Evolutionary conservation across 2,797 vertebrate genomes (phyloP), one percentile per base, ranked within the genome.

Genomic region (Ispidina lecontei): DNA sequence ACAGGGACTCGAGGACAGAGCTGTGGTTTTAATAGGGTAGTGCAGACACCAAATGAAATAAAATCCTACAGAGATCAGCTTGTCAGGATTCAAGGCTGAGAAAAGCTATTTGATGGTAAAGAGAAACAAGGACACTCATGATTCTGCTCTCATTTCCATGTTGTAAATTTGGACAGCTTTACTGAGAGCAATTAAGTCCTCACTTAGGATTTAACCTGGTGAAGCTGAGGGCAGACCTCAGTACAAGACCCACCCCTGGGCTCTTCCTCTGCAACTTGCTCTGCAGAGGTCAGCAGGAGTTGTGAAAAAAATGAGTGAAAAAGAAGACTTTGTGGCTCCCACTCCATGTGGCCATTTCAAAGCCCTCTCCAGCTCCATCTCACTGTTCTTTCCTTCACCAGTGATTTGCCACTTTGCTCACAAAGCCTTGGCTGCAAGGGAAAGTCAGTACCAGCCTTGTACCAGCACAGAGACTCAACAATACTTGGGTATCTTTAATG

Each of bases 141-240:
- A 67, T 81, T 72, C 90, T 67, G 87, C 70, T 96, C 89, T 93
- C 84, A 90, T 96, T 94, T 95, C 78, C 84, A 72, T 39, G 82
- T 69, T 89, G 80, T 77, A 88, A 90, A 87, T 93, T 92, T 87
- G 85, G 77, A 56, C 64, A 73, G 81, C 74, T 92, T 88, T 70
- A 88, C 68, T 31, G 69, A 93, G 74, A 0, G 1, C 78, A 94
- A 94, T 91, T 91, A 91, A 87, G 51, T 75, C 60, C 58, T 73
- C 67, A 23, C 67, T 90, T 85, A 75, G 81, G 55, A 80, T 67
- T 89, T 77, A 91, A 90, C 63, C 81, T 2, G 1, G 22, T 29
- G 41, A 77, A 75, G 78, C 72, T 83, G 68, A 89, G 78, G 46
- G 78, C 71, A 89, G 74, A 87, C 31, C 62, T 77, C 4, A 0